A percentile compares a stretch with the other conserved stretches of the same genome.
Evolutionary conservation across 2,113 vertebrate species (phyloP).

Genomic region (Benitochromis conjunctus): DNA sequence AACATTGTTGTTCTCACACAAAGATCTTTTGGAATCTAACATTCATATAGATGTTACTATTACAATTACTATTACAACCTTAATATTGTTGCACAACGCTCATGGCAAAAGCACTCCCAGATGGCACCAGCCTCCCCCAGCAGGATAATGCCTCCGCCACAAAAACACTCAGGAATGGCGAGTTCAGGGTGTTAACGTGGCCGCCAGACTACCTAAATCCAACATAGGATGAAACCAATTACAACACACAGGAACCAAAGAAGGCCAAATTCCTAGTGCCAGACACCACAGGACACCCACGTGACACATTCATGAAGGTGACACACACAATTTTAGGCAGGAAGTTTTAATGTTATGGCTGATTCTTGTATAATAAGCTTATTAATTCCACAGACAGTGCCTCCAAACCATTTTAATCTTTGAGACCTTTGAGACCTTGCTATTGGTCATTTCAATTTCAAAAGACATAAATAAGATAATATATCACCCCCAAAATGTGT

Average conservation of each 20-base stretch:
- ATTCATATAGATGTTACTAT: background rate
- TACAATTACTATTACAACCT: background rate
- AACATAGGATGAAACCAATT: background rate
- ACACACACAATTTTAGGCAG: background rate
- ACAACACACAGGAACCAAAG: background rate
- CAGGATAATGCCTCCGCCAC: background rate
- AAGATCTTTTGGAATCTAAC: background rate
- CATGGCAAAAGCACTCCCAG: background rate
- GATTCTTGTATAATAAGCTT: background rate
- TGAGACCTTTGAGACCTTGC: background rate
- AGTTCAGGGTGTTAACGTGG: background rate
- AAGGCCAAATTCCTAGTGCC: background rate
- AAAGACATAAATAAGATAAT: background rate
- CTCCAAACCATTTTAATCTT: background rate
- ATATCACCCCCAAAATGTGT: background rate
- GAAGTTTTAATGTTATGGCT: background rate
- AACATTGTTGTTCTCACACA: background rate
- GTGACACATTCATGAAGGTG: background rate
- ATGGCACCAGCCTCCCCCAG: background rate
- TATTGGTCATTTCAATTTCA: background rate
- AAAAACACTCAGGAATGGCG: background rate
- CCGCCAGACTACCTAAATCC: background rate
- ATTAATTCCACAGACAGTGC: background rate
- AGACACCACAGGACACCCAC: background rate
- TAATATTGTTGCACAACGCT: background rate